Base-by-base conservation (phyloP, 1,140 invertebrate genomes). In the Leptinotarsa texana region DNA sequence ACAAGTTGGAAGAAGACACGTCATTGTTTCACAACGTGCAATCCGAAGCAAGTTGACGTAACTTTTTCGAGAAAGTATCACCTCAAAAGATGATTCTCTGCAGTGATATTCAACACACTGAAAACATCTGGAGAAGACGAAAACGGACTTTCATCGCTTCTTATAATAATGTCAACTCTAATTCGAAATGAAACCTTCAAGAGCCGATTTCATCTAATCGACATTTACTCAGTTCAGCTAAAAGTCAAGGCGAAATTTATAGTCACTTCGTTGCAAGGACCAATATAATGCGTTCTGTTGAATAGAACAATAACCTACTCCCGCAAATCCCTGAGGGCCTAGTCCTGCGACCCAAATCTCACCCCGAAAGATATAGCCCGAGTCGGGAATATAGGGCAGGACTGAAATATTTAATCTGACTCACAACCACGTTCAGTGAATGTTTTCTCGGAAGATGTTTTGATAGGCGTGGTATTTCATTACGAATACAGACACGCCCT, bases 281-380 rank as follows among this genome's bases (percentile, higher is more conserved):
- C n/a, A 57, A 57, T 57, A 57, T 57, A 57, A 57, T 57, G 51
- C 51, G 17, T 57, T 57, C n/a, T n/a, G 51, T 18, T 57, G 51
- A 18, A 57, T 57, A 57, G 51, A 57, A 57, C 51, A 57, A 57
- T 57, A 57, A 57, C 51, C 51, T 57, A 57, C 51, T 57, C 51
- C 51, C 51, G 51, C 51, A 57, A 57, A 57, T 57, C 51, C 51
- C 51, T 18, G n/a, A 18, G n/a, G 51, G 17, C 51, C 15, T 57
- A 57, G 51, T 57, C 51, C 51, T 57, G 51, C n/a, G 51, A 57
- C 51, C 51, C 51, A 57, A 57, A 57, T 57, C 51, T 18, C 51
- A 57, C 51, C n/a, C 51, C 13, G 51, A 57, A 57, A 57, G 51
- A 57, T 18, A 57, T 57, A 57, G 51, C 51, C 51, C n/a, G 51